phyloP scores from a whole-genome alignment of 2,797 vertebrate genomes.

The Thunnus albacares region DNA sequence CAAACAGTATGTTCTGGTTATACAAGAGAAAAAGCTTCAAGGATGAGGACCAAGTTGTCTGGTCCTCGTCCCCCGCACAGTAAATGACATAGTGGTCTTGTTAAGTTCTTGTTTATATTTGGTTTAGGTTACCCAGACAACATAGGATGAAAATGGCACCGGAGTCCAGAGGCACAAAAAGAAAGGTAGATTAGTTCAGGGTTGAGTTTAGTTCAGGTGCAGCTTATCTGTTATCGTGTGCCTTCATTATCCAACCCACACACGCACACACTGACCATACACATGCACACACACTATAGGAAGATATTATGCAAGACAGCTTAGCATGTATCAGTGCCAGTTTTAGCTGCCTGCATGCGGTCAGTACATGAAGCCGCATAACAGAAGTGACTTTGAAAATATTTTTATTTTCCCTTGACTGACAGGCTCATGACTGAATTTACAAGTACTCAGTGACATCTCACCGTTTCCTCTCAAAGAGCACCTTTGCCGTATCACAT shows the following conservation, averaged over 20 bases:
- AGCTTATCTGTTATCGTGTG: not conserved
- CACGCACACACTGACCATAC: constrained; percentile 3
- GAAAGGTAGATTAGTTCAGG: too few relatives aligned
- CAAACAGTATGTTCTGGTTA: too few relatives aligned
- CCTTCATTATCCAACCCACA: constrained; percentile 16
- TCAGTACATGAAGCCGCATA: not conserved
- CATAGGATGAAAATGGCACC: too few relatives aligned
- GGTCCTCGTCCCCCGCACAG: too few relatives aligned
- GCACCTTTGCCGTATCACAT: not conserved
- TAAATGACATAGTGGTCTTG: too few relatives aligned
- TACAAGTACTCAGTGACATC: too few relatives aligned
- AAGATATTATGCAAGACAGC: constrained; percentile 18
- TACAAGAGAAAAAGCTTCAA: too few relatives aligned
- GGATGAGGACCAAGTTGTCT: too few relatives aligned
- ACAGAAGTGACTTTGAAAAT: not conserved
- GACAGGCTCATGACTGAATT: not conserved
- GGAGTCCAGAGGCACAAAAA: too few relatives aligned
- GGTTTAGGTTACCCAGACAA: too few relatives aligned
- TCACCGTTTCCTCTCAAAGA: not conserved
- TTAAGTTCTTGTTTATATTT: not conserved
- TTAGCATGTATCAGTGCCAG: constrained; percentile 8
- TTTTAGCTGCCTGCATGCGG: not conserved
- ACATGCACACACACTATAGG: not conserved
- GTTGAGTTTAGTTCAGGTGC: not conserved
- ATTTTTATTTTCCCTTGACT: not conserved